phyloP scores from a whole-genome alignment of 2,888 invertebrate genomes.

The Apantesis nais region DNA sequence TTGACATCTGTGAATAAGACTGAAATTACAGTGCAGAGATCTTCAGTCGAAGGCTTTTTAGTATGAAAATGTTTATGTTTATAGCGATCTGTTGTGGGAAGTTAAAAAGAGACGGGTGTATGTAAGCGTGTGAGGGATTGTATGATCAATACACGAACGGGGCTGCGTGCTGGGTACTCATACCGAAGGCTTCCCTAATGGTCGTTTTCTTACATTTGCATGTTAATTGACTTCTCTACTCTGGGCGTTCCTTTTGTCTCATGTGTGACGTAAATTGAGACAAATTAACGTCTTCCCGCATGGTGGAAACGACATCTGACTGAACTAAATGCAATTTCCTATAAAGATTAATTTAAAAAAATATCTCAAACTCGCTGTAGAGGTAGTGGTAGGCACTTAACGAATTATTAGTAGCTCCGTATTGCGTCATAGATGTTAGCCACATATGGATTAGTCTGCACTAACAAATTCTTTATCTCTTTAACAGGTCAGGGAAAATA shows the following conservation, averaged over 20 bases:
- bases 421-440: no score
- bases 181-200: slow-evolving; percentile 68
- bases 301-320: slow-evolving; percentile 42
- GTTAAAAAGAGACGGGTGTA: slow-evolving; percentile 84
- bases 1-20: slow-evolving; percentile 8
- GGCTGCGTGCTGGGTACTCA: slow-evolving; percentile 62
- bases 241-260: slow-evolving; percentile 72
- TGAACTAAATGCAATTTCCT: slow-evolving; percentile 27
- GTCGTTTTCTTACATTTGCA: slow-evolving; percentile 86
- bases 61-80: slow-evolving; percentile 76
- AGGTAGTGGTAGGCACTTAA: no score
- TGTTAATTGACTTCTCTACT: slow-evolving; percentile 79
- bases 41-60: slow-evolving; percentile 60
- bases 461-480: no score
- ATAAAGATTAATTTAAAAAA: no score
- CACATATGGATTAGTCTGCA: no score
- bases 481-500: no score
- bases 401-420: no score
- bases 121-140: slow-evolving; percentile 81
- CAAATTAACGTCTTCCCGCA: slow-evolving; percentile 62
- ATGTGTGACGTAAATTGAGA: slow-evolving; percentile 72
- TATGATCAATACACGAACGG: slow-evolving; percentile 79
- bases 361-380: no score
- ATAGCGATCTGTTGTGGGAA: slow-evolving; percentile 83
- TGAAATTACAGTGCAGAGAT: slow-evolving; percentile 34